Evolutionary conservation across 2,113 vertebrate species (phyloP).

Genomic region (Smithornis capensis): DNA sequence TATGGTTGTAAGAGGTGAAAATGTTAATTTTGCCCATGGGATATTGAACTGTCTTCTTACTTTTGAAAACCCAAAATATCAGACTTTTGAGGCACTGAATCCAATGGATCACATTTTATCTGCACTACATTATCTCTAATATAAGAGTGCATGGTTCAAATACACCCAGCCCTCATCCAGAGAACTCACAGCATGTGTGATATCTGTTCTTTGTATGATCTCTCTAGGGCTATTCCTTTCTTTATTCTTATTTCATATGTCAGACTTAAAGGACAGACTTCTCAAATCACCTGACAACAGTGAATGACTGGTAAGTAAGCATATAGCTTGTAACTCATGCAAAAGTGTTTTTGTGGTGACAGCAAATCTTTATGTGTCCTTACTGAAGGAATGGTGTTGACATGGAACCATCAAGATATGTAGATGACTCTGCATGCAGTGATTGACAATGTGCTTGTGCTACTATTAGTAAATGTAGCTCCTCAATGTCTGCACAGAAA

Average conservation of each 20-base stretch:
- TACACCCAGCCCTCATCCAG: background rate
- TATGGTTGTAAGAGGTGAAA: background rate
- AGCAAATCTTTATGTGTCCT: constrained; percentile 43
- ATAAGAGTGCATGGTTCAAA: background rate
- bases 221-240: background rate
- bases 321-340: constrained; percentile 59
- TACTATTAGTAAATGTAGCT: constrained; percentile 24
- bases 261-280: constrained; percentile 41
- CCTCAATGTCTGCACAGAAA: background rate
- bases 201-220: background rate
- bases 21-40: background rate
- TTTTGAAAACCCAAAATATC: background rate
- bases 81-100: background rate
- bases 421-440: background rate
- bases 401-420: constrained; percentile 53
- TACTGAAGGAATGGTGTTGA: background rate
- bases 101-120: background rate
- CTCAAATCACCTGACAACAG: constrained; percentile 34
- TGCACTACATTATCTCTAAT: background rate
- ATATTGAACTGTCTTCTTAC: background rate
- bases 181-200: background rate
- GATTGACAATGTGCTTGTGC: constrained; percentile 51
- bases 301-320: constrained; percentile 43
- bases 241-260: background rate
- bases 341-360: constrained; percentile 40